Evolutionary conservation across 1,140 invertebrate genomes (phyloP), one percentile per base, ranked within the genome.

Genomic region (Argopecten irradians): DNA sequence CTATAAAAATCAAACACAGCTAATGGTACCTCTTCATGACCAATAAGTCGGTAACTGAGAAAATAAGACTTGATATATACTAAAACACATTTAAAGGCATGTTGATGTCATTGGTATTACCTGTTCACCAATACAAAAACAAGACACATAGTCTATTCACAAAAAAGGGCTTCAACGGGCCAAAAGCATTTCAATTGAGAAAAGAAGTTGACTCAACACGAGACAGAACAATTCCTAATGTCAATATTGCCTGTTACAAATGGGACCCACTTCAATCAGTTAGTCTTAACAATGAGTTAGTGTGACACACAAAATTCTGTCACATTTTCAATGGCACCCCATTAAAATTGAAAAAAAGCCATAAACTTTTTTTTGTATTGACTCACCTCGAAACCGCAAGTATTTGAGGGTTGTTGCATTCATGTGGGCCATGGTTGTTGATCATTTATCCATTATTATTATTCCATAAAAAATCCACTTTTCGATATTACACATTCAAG

Each of bases 311-410:
- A 71, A 71, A 28, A 71, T 28, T 28, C 11, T 71, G 55, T 28
- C 22, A 71, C 55, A 71, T 71, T 71, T 71, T 71, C 8, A 71
- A 71, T 71, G 13, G 55, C 55, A 28, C 2, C 16, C 55, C 55
- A 5, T 71, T 71, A 71, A 28, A 28, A 16, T 5, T 71, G 22
- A 71, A 71, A 71, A 71, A 71, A 71, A 16, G 22, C 9, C 55
- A 28, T 71, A 3, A 19, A 71, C n/a, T n/a, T n/a, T n/a, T n/a
- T n/a, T n/a, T n/a, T n/a, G n/a, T 71, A n/a, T 71, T 28, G 11
- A 71, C 55, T 71, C 55, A 71, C 55, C 55, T 71, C 55, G 55
- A 71, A 71, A 71, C 55, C 55, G 55, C 55, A 71, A 71, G 55
- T 71, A 71, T 71, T 71, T 71, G 22, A 71, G 55, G 22, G 55